phyloP scores from a whole-genome alignment of 2,797 vertebrate species.

The Crax fasciolata region DNA sequence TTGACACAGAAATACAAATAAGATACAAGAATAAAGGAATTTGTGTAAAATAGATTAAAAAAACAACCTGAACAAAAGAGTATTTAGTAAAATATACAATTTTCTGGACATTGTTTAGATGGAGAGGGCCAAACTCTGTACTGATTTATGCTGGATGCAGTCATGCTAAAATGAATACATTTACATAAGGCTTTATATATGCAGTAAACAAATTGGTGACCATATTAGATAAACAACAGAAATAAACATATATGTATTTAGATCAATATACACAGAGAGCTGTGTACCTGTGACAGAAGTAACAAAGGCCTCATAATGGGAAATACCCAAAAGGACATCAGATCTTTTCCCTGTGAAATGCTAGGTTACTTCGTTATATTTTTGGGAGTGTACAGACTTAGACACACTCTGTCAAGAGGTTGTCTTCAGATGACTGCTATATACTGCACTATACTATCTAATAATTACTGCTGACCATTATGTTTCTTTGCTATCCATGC shows the following conservation, averaged over 20 bases:
- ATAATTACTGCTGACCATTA: not conserved
- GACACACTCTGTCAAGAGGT: fast-evolving
- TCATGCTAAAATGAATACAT: not conserved
- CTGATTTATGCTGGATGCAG: not conserved
- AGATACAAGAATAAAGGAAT: not conserved
- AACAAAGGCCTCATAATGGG: not conserved
- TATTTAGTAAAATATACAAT: not conserved
- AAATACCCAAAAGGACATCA: not conserved
- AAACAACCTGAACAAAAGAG: not conserved
- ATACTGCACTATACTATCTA: not conserved
- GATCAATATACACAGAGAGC: not conserved
- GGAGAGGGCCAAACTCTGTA: not conserved
- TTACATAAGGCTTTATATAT: not conserved
- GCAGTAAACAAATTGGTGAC: not conserved
- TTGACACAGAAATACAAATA: not conserved
- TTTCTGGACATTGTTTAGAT: not conserved
- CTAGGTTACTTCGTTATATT: not conserved
- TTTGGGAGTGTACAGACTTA: not conserved
- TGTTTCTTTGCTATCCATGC: not conserved
- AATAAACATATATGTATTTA: not conserved
- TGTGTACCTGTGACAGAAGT: not conserved
- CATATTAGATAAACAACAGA: not conserved
- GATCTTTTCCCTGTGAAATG: not conserved
- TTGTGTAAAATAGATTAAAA: not conserved
- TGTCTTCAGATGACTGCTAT: not conserved